Evolutionary conservation across 2,113 vertebrate species (phyloP).

Genomic region (Onychostruthus taczanowskii): DNA sequence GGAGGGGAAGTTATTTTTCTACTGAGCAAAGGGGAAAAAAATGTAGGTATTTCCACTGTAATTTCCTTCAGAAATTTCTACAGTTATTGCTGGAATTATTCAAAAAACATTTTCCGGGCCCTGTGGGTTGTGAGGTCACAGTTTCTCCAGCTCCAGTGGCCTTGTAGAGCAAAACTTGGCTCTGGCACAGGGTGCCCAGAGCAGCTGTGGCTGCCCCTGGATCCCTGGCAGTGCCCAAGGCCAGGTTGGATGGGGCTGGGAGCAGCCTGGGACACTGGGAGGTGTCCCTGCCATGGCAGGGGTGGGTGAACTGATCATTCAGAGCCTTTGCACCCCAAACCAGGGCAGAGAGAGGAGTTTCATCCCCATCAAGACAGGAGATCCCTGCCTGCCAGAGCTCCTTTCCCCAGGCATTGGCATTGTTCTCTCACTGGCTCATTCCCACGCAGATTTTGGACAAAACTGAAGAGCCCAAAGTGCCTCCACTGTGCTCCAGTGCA

Average conservation of each 20-base stretch:
- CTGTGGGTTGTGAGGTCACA: background rate
- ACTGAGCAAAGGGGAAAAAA: background rate
- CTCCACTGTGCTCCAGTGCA: background rate
- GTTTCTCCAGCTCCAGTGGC: background rate
- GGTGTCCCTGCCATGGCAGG: background rate
- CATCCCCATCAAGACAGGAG: too few relatives aligned
- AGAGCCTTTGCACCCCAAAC: background rate
- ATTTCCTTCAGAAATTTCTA: background rate
- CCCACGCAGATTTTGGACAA: background rate
- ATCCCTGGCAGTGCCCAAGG: background rate
- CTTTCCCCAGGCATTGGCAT: background rate
- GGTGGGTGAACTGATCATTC: background rate
- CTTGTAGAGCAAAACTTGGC: background rate
- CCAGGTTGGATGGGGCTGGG: background rate
- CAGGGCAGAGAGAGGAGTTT: background rate
- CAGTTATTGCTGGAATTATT: background rate
- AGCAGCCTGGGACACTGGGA: background rate
- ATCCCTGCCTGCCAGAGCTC: background rate
- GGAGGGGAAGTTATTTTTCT: background rate
- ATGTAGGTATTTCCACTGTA: background rate
- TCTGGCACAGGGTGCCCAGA: background rate
- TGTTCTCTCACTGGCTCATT: background rate
- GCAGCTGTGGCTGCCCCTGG: background rate
- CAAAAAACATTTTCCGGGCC: accelerated
- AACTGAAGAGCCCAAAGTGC: background rate